Percentiles rank a stretch among this genome's conserved stretches.
These are phyloP conservation scores for Sylvia atricapilla DNA, from an alignment of 2,113 vertebrate genomes.

Conservation along the genomic window DNA sequence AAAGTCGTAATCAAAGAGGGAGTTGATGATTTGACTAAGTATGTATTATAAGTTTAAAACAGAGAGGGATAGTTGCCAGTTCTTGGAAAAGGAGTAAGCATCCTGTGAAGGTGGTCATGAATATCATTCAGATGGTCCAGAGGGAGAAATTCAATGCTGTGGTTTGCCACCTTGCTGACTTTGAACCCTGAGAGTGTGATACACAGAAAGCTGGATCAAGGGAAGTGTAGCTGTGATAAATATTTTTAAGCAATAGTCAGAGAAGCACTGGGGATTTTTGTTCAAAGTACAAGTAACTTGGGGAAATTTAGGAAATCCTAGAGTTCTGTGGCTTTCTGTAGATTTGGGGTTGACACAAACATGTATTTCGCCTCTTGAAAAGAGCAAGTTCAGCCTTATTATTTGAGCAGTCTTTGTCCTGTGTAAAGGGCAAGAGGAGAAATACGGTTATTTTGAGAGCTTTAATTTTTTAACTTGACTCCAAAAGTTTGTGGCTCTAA, in stretches of 20 bases:
- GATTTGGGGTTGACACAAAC: background rate
- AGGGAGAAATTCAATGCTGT: background rate
- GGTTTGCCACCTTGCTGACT: background rate
- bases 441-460: background rate
- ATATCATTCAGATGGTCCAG: background rate
- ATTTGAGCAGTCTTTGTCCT: background rate
- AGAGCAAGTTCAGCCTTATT: background rate
- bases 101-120: background rate
- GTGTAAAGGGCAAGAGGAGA: background rate
- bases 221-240: background rate
- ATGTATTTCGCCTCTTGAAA: fast-evolving
- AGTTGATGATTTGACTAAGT: background rate
- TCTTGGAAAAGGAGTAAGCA: background rate
- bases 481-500: background rate
- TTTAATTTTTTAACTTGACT: background rate
- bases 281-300: background rate
- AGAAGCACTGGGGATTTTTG: background rate
- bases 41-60: background rate
- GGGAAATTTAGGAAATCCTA: background rate
- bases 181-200: background rate
- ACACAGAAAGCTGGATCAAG: background rate
- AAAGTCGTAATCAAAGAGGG: background rate
- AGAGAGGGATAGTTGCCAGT: background rate
- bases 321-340: background rate
- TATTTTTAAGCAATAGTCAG: background rate